Evolutionary conservation across 37 sponge, comb jelly and placozoan species (phyloP).

Genomic region (Cliona cf. orientalis): DNA sequence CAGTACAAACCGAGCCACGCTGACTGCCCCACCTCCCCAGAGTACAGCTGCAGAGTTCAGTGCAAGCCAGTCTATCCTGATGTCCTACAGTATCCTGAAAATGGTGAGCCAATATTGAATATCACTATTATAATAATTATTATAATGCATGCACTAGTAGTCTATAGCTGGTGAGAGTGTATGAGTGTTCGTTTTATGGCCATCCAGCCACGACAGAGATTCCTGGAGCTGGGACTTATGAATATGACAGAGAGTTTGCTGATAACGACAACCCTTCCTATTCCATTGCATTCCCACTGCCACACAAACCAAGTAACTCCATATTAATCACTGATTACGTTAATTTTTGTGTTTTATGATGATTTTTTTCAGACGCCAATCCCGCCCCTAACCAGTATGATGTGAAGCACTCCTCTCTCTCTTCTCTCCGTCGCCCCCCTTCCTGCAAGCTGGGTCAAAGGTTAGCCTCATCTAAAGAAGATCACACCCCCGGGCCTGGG

Average conservation of each 20-base stretch:
- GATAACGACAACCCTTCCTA: conserved; percentile 50
- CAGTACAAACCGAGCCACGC: conserved; percentile 19
- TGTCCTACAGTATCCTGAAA: conserved; percentile 45
- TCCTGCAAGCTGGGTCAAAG: conserved; percentile 41
- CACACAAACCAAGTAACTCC: conserved; percentile 41
- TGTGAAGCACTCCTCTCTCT: conserved; percentile 7
- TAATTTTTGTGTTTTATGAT: too few species aligned
- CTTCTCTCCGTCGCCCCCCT: conserved; percentile 18
- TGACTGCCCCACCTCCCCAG: conserved; percentile 17
- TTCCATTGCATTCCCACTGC: conserved; percentile 40
- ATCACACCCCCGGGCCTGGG: conserved; percentile 5
- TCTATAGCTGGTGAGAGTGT: too few species aligned
- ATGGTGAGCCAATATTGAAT: background rate
- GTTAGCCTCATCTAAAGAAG: background rate
- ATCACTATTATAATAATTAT: background rate
- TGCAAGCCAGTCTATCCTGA: conserved; percentile 64
- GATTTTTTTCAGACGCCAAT: conserved; percentile 29
- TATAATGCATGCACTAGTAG: background rate
- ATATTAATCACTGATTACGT: background rate
- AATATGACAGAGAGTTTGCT: conserved; percentile 45
- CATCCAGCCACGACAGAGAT: background rate
- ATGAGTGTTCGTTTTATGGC: background rate
- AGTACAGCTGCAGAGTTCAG: conserved; percentile 55
- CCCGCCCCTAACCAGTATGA: conserved; percentile 51
- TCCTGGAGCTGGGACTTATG: conserved; percentile 41